Percentiles rank a stretch among this genome's conserved stretches.
Evolutionary conservation across 1,140 invertebrate genomes (phyloP).

Genomic region (Nylanderia fulva): DNA sequence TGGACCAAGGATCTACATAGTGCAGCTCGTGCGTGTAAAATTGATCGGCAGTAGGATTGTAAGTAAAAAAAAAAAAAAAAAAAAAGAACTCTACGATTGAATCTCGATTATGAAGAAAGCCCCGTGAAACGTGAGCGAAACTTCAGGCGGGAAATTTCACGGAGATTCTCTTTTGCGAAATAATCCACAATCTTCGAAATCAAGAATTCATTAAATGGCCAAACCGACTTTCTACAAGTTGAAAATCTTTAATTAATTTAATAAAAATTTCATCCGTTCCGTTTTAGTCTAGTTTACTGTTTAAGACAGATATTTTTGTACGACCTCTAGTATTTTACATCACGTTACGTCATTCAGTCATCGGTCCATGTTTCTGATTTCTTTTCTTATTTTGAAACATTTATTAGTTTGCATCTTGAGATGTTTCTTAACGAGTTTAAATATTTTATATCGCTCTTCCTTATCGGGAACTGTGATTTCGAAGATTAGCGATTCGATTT

Average conservation of each 20-base stretch:
- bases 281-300: background rate
- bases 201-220: background rate
- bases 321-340: background rate
- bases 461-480: background rate
- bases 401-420: background rate
- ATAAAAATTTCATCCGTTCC: background rate
- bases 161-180: slow-evolving; percentile 30
- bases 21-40: slow-evolving; percentile 73
- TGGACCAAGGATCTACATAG: slow-evolving; percentile 82
- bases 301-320: background rate
- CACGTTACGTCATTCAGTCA: background rate
- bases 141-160: background rate
- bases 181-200: slow-evolving; percentile 15
- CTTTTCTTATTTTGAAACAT: background rate
- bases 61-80: too few relatives aligned
- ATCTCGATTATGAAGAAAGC: slow-evolving; percentile 70
- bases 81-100: slow-evolving; percentile 75
- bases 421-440: too few relatives aligned
- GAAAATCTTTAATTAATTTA: too few relatives aligned
- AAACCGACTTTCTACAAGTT: background rate
- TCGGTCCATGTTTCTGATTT: background rate
- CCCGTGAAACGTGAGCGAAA: slow-evolving; percentile 23
- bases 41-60: slow-evolving; percentile 71
- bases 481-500: slow-evolving; percentile 27
- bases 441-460: too few relatives aligned